These are phyloP conservation scores for Drosophila austrosaltans DNA, from an alignment of 2,888 invertebrate species.

Conservation along the genomic window DNA sequence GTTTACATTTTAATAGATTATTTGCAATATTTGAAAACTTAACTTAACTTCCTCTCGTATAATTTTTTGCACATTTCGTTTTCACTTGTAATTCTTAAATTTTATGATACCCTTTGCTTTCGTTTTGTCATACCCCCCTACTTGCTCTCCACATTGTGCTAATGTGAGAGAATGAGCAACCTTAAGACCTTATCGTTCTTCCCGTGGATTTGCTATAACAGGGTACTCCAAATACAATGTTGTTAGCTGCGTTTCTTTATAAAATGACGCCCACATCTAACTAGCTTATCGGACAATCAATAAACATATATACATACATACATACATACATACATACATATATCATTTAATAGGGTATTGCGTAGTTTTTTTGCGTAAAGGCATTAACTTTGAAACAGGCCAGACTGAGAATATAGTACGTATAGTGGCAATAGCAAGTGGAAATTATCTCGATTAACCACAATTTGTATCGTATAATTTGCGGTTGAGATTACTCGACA, in stretches of 20 bases:
- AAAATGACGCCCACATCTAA: conserved; percentile 1
- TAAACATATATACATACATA: too few relatives aligned
- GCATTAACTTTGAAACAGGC: not conserved
- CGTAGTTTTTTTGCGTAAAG: conserved; percentile 3
- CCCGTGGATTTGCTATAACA: not conserved
- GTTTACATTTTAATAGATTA: not conserved
- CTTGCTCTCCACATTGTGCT: not conserved
- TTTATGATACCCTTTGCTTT: not conserved
- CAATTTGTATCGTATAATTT: not conserved
- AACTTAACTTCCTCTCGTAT: too few relatives aligned
- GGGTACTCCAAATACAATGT: conserved; percentile 10
- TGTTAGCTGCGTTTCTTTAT: not conserved
- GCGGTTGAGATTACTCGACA: not conserved
- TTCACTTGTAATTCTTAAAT: not conserved
- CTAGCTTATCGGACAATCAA: conserved; percentile 1
- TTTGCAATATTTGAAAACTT: not conserved
- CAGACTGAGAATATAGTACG: not conserved
- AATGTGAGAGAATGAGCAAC: not conserved
- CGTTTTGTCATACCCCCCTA: not conserved
- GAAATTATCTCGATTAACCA: conserved; percentile 2
- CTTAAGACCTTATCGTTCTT: conserved; percentile 5
- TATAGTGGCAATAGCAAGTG: not conserved
- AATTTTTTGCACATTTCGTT: not conserved
- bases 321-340: too few relatives aligned
- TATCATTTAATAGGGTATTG: not conserved